Base-by-base conservation (phyloP, 1,140 invertebrate species). In the Drosophila teissieri region DNA sequence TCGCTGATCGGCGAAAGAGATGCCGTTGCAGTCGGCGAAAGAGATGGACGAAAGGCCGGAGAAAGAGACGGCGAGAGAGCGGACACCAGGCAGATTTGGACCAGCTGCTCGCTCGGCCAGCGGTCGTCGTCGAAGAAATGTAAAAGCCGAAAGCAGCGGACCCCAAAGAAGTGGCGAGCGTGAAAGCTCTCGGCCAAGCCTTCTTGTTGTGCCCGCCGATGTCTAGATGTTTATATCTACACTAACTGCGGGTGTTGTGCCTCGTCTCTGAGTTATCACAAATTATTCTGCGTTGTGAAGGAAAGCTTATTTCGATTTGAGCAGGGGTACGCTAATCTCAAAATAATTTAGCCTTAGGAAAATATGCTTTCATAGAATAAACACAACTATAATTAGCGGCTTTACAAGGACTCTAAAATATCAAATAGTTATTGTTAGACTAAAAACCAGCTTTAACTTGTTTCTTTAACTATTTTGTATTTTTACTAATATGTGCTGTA, bases 111-210 rank as follows among this genome's bases (percentile, higher is more conserved):
- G 19, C 19, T 68, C 63, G 81, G 65, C 67, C 76, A 85, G 61
- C 81, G 81, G 76, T 84, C 80, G 80, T 84, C 80, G 80, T 39
- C 78, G 57, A 81, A 85, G 82, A 86, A 85, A 85, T 85, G 82
- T 78, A 74, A 86, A 81, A 81, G 78, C 78, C 63, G 49, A 70
- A 54, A 68, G 49, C 73, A 69, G 49, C 54, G 55, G 62, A 57
- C 62, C 62, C 73, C 73, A 67, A 77, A 77, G 62, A 58, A 76
- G 73, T 55, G 69, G 56, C 69, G 34, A 73, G 37, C 56, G 49
- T 55, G 69, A 74, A 77, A 77, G 73, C 74, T 77, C 62, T 54
- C 37, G 10, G 24, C 10, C 22, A 40, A 15, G 52, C 58, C 53
- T 40, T 40, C 60, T 58, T 62, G 15, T 62, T 31, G 22, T 51